A percentile compares a stretch with the other conserved stretches of the same genome.
Evolutionary conservation across 2,113 vertebrate genomes (phyloP).

Genomic region (Hemicordylus capensis): DNA sequence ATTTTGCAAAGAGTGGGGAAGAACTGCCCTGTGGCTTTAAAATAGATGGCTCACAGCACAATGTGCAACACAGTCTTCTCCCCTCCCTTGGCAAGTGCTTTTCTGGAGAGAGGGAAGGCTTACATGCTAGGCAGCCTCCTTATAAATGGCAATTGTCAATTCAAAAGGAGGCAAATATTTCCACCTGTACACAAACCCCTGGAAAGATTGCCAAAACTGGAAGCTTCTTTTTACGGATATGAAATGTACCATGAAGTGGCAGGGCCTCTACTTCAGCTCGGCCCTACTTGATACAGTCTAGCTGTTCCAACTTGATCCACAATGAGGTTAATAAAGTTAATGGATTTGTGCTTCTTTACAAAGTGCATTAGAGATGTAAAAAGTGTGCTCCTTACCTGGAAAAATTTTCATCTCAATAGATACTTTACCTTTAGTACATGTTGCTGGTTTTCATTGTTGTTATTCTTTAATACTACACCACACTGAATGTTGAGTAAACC

Average conservation of each 20-base stretch:
- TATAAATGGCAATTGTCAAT: background rate
- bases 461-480: background rate
- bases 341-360: background rate
- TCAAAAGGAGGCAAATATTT: background rate
- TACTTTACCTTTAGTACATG: background rate
- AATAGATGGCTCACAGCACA: background rate
- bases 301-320: background rate
- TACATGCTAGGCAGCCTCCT: too few species aligned
- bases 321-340: background rate
- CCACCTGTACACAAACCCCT: background rate
- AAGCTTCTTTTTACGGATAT: background rate
- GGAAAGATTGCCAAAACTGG: background rate
- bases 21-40: background rate
- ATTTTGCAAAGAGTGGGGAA: background rate
- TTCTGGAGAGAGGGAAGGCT: too few species aligned
- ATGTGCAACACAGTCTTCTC: background rate
- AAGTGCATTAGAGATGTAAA: background rate
- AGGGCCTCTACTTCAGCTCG: background rate
- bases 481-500: background rate
- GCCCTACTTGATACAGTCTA: background rate
- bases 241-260: background rate
- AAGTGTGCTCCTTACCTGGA: background rate
- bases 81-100: background rate
- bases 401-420: background rate
- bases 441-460: background rate